Percentiles rank a stretch among this genome's conserved stretches.
These are phyloP conservation scores for Gymnarchus niloticus DNA, from an alignment of 2,113 vertebrate genomes.

Conservation along the genomic window DNA sequence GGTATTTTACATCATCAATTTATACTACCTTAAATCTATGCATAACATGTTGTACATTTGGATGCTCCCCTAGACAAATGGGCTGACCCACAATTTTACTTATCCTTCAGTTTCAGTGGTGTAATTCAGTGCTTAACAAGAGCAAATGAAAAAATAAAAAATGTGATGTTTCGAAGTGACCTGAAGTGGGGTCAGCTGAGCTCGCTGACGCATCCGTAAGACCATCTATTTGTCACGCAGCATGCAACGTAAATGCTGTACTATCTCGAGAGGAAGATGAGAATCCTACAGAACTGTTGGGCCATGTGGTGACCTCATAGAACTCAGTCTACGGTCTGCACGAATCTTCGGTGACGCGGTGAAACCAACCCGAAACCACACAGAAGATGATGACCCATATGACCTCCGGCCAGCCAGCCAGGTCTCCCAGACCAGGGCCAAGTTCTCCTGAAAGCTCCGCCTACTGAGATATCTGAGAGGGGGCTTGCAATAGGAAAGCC, in stretches of 20 bases:
- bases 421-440: not conserved
- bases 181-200: too few relatives aligned
- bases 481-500: not conserved
- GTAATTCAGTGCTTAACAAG: too few relatives aligned
- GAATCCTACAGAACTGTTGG: not conserved
- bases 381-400: not conserved
- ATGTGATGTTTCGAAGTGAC: too few relatives aligned
- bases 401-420: not conserved
- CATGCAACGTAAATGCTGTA: not conserved
- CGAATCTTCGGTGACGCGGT: too few relatives aligned
- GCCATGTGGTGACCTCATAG: not conserved
- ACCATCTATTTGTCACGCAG: not conserved
- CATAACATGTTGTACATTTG: not conserved
- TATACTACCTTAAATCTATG: not conserved
- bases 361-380: too few relatives aligned
- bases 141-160: too few relatives aligned
- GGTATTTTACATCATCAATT: not conserved
- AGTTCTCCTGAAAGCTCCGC: not conserved
- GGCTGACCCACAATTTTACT: too few relatives aligned
- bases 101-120: too few relatives aligned
- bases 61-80: too few relatives aligned
- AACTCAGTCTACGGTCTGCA: not conserved
- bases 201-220: too few relatives aligned
- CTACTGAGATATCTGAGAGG: not conserved
- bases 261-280: not conserved